These are phyloP conservation scores for Cynocephalus volans DNA, from an alignment of 2,113 vertebrate species.

Conservation along the genomic window DNA sequence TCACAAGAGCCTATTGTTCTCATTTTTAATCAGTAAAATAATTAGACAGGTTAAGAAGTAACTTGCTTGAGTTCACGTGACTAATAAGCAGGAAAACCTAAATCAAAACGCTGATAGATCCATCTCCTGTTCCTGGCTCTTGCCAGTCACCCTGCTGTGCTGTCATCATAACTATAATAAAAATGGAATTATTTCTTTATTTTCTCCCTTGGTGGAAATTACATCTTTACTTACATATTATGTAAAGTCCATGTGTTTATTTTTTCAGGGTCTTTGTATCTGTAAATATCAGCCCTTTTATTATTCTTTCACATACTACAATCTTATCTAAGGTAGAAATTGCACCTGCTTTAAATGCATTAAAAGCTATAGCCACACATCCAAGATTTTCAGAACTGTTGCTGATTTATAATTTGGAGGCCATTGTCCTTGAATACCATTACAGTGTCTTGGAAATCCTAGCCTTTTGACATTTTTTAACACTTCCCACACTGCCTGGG, in stretches of 20 bases:
- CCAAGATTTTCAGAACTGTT: background rate
- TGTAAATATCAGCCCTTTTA: background rate
- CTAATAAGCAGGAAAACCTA: background rate
- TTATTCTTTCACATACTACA: background rate
- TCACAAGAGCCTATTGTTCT: background rate
- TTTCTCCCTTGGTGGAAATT: background rate
- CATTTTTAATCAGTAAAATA: background rate
- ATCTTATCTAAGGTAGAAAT: background rate
- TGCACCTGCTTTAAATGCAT: background rate
- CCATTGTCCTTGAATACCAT: background rate
- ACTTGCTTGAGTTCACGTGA: background rate
- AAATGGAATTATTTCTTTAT: background rate
- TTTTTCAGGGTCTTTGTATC: background rate
- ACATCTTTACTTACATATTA: background rate
- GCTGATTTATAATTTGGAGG: background rate
- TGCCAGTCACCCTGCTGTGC: background rate
- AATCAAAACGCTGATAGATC: background rate
- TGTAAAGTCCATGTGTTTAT: background rate
- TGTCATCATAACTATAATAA: background rate
- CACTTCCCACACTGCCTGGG: background rate
- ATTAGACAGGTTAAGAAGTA: background rate
- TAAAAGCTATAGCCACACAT: background rate
- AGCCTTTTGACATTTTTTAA: background rate
- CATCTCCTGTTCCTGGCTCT: background rate
- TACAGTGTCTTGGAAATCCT: background rate